These are phyloP conservation scores for Folsomia candida DNA, from an alignment of 2,888 invertebrate genomes.

Conservation along the genomic window DNA sequence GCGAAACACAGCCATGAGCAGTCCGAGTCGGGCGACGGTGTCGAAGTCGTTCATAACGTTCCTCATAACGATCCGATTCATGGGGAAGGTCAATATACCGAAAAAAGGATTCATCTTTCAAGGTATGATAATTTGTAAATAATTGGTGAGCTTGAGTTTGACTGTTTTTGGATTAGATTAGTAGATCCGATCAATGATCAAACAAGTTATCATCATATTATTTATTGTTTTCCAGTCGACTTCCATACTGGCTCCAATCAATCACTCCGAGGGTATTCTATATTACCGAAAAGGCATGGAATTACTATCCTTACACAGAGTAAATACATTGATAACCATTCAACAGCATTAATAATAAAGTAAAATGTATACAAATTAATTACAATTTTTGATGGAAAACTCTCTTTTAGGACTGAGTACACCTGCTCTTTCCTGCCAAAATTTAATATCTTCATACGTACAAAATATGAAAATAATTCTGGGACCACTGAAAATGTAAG, in stretches of 20 bases:
- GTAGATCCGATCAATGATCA: too few species aligned
- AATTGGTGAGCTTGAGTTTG: background rate
- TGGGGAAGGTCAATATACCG: conserved; percentile 83
- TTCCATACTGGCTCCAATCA: conserved; percentile 86
- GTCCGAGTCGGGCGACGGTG: conserved; percentile 84
- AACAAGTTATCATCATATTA: too few species aligned
- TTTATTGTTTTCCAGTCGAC: conserved; percentile 66
- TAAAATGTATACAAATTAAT: background rate
- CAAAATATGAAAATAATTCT: conserved; percentile 84
- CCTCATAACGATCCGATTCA: conserved; percentile 74
- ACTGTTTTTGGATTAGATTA: background rate
- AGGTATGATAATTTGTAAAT: conserved; percentile 62
- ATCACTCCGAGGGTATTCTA: conserved; percentile 87
- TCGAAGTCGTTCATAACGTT: conserved; percentile 82
- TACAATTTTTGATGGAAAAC: too few species aligned
- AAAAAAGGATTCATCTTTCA: conserved; percentile 84
- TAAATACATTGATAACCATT: background rate
- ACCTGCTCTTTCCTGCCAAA: conserved; percentile 79
- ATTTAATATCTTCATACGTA: conserved; percentile 79
- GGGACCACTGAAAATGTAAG: conserved; percentile 85
- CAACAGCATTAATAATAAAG: conserved; percentile 62
- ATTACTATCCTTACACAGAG: conserved; percentile 75
- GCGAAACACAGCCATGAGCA: conserved; percentile 89
- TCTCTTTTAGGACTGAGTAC: conserved; percentile 41
- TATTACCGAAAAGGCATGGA: conserved; percentile 91